Conservation (phyloP, 2,113 vertebrate species). For the Ariopsis seemanni region DNA sequence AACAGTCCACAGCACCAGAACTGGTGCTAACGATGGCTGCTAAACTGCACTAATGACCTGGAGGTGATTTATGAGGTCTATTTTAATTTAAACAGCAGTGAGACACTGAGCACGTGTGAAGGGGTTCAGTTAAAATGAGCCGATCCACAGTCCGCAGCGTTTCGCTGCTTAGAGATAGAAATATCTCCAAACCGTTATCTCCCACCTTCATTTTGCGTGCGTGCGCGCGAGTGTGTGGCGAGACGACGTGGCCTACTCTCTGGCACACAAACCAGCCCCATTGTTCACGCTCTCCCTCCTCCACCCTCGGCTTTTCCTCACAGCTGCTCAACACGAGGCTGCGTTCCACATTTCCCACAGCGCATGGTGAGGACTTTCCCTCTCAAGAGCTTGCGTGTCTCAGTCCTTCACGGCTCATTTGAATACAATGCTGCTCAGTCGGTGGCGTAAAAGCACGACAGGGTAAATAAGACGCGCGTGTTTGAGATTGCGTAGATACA, state of each 20-base stretch:
- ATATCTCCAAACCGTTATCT: neutral
- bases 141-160: neutral
- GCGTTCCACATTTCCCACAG: constrained; percentile 60
- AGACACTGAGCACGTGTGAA: too few relatives aligned
- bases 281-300: constrained; percentile 68
- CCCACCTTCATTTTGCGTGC: neutral
- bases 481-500: neutral
- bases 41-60: neutral
- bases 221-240: neutral
- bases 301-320: constrained; percentile 64
- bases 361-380: constrained; percentile 66
- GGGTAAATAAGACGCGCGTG: neutral
- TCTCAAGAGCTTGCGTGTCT: constrained; percentile 42
- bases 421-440: neutral
- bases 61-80: neutral
- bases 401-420: constrained; percentile 5
- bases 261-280: constrained; percentile 68
- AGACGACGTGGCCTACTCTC: constrained; percentile 58
- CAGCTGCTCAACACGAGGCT: constrained; percentile 55
- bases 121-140: neutral
- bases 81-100: neutral
- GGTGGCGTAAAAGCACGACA: neutral
- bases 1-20: too few relatives aligned
- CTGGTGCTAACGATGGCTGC: too few relatives aligned
- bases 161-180: neutral